Conservation (phyloP, 2,888 invertebrate genomes). For the Harpalus rufipes region DNA sequence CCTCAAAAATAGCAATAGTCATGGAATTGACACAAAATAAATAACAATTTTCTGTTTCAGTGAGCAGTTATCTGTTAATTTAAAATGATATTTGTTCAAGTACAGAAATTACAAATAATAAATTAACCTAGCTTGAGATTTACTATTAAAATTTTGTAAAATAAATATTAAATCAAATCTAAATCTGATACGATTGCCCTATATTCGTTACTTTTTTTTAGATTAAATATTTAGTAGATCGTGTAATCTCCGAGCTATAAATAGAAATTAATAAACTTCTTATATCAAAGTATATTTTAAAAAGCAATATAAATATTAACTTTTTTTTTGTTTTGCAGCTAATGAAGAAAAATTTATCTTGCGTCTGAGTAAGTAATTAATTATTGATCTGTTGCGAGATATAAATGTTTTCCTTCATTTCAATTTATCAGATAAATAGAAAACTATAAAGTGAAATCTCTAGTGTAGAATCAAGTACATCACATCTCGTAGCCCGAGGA, state of each 20-base stretch:
- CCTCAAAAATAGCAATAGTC: too few relatives aligned
- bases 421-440: constrained; percentile 23
- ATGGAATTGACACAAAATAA: too few relatives aligned
- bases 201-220: too few relatives aligned
- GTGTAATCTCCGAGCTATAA: not conserved
- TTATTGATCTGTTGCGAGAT: not conserved
- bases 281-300: not conserved
- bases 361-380: constrained; percentile 16
- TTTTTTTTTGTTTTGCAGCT: not conserved
- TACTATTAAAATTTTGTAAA: too few relatives aligned
- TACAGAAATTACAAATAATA: too few relatives aligned
- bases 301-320: not conserved
- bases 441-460: constrained; percentile 37
- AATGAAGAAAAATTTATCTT: constrained; percentile 7
- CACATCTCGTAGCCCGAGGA: constrained; percentile 33
- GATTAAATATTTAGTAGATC: too few relatives aligned
- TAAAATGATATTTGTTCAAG: too few relatives aligned
- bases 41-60: too few relatives aligned
- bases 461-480: constrained; percentile 14
- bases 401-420: constrained; percentile 1
- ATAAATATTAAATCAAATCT: too few relatives aligned
- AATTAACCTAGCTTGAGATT: too few relatives aligned
- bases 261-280: not conserved
- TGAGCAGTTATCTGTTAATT: too few relatives aligned
- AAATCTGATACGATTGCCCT: too few relatives aligned